Evolutionary conservation across 23 tunicate genomes (phyloP), one percentile per base, ranked within the genome.

Genomic region (Halocynthia roretzi): DNA sequence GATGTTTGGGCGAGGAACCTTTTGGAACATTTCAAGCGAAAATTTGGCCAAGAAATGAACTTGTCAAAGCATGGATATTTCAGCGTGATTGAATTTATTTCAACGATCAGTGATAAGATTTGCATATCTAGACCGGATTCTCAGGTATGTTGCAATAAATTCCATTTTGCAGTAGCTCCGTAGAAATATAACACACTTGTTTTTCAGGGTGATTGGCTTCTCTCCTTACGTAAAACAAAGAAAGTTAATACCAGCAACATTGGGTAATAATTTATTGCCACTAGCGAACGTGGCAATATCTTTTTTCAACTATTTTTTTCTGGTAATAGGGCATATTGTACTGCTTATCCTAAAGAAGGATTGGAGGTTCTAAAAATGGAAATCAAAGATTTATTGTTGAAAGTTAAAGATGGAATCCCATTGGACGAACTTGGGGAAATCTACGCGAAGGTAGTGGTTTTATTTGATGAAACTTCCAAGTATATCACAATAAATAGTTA

Each of bases 1-100:
- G 44, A 31, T 31, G 51, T 83, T n/a, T 58, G 80, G 22, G 68
- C 85, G 7, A 55, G 70, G 7, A 57, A 60, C 6, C 14, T 89
- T n/a, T 82, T 88, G 8, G 4, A 53, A 7, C 48, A 67, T 8
- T 89, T 80, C 71, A 71, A 89, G 63, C 55, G 79, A 51, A 89
- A 89, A 62, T 89, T 71, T 60, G 52, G 63, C n/a, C 84, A 89
- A 67, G 81, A 78, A 5, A 31, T 89, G 68, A 67, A 80, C 52
- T 56, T 89, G 7, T 67, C 80, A 52, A 75, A 76, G 8, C 61
- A 71, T 50, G 96, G 96, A 22, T 89, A 89, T 68, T 83, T 77
- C 82, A 84, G 96, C 57, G 61, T 84, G 17, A 84, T 89, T 60
- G 96, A 89, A 72, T 80, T 89, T 17, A 75, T 89, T 31, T 76